Conservation (phyloP, 2,797 vertebrate species). For the Hybognathus amarus region DNA sequence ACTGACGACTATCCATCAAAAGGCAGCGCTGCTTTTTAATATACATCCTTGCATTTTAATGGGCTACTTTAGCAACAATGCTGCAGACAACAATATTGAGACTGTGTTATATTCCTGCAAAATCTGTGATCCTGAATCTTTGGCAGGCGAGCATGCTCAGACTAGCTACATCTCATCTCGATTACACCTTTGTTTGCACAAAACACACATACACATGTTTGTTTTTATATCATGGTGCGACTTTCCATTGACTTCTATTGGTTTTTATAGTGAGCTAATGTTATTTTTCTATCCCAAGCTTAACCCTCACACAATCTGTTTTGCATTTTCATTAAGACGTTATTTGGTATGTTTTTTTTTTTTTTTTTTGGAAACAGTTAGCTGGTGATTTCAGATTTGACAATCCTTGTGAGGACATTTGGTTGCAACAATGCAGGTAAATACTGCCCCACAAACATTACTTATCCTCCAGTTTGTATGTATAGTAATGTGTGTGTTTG, state of each 20-base stretch:
- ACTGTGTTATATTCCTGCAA: slow-evolving; percentile 72
- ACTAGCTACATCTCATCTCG: slow-evolving; percentile 55
- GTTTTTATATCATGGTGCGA: not conserved
- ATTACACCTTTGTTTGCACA: slow-evolving; percentile 46
- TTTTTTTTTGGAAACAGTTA: slow-evolving; percentile 2
- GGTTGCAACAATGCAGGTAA: not conserved
- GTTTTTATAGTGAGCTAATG: not conserved
- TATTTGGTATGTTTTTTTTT: not conserved
- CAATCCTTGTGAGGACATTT: slow-evolving; percentile 16
- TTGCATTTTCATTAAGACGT: not conserved
- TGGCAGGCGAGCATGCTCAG: slow-evolving; percentile 59
- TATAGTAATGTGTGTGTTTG: slow-evolving; percentile 70
- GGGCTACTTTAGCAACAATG: slow-evolving; percentile 82
- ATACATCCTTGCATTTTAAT: slow-evolving; percentile 86
- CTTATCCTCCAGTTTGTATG: slow-evolving; percentile 51
- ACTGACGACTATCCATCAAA: slow-evolving; percentile 78
- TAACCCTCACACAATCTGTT: not conserved
- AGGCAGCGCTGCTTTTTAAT: slow-evolving; percentile 80
- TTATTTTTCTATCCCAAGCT: slow-evolving; percentile 1
- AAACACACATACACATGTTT: slow-evolving; percentile 26
- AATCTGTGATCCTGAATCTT: slow-evolving; percentile 76
- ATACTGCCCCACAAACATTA: slow-evolving; percentile 12
- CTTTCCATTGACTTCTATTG: slow-evolving; percentile 4
- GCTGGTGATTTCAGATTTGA: slow-evolving; percentile 3
- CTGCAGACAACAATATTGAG: slow-evolving; percentile 75